phyloP scores from a whole-genome alignment of 2,797 vertebrate genomes.

The Potorous gilbertii region DNA sequence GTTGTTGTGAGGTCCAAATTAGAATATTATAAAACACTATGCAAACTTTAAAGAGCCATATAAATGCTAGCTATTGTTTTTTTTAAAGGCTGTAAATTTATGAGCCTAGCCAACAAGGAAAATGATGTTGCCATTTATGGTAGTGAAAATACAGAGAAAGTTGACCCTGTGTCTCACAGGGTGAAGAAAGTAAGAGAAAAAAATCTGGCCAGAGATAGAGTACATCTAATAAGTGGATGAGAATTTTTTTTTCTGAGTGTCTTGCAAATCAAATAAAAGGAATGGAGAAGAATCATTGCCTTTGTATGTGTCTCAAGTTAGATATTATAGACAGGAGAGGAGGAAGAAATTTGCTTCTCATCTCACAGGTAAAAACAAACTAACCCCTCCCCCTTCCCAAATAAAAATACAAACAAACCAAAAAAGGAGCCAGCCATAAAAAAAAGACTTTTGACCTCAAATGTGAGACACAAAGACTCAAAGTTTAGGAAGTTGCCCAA shows the following conservation, averaged over 20 bases:
- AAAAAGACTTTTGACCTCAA: background rate
- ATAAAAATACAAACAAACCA: background rate
- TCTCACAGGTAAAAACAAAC: background rate
- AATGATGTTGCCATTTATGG: background rate
- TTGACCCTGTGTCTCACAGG: background rate
- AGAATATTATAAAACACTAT: background rate
- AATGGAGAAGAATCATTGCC: background rate
- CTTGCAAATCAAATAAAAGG: background rate
- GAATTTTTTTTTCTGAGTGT: no score
- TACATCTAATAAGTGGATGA: background rate
- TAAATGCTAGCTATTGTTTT: background rate
- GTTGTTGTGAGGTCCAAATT: background rate
- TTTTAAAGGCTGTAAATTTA: background rate
- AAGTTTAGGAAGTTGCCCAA: background rate
- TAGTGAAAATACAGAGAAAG: background rate
- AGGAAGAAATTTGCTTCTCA: background rate
- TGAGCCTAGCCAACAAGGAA: background rate
- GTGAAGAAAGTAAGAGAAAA: background rate
- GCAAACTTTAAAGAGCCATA: background rate
- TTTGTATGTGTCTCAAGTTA: background rate
- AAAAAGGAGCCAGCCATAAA: background rate
- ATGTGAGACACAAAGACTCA: background rate
- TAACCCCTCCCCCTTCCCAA: no score
- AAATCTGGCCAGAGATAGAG: background rate
- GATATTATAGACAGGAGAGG: background rate